These are phyloP conservation scores for Papilio polyxenes DNA, from an alignment of 1,140 invertebrate genomes.

Conservation along the genomic window DNA sequence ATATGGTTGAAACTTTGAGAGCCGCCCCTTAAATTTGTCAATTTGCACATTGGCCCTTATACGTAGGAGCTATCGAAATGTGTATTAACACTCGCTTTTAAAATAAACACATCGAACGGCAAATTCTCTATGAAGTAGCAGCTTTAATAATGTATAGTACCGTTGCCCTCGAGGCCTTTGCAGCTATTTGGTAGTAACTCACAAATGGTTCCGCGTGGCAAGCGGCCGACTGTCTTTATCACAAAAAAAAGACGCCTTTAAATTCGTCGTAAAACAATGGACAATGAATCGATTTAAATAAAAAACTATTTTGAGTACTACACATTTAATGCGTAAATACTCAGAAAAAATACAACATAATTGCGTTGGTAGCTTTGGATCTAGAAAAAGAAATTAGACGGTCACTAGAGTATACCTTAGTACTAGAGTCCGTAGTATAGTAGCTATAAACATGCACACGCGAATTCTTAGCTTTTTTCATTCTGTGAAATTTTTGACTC, in stretches of 20 bases:
- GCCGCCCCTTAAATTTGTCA: too few relatives aligned
- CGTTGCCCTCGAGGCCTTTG: conserved; percentile 6
- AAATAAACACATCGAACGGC: neutral
- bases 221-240: neutral
- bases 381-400: neutral
- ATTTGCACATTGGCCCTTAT: too few relatives aligned
- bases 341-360: neutral
- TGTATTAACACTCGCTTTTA: neutral
- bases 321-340: neutral
- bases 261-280: neutral
- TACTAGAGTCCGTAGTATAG: neutral
- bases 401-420: too few relatives aligned
- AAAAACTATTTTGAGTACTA: neutral
- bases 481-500: neutral
- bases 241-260: neutral
- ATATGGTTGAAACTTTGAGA: too few relatives aligned
- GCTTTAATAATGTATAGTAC: neutral
- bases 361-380: neutral
- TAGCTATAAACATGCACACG: neutral
- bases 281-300: neutral
- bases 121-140: conserved; percentile 3
- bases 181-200: conserved; percentile 11
- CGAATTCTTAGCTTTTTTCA: neutral
- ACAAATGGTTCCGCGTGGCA: neutral
- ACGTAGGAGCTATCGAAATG: too few relatives aligned